Evolutionary conservation across 2,797 vertebrate species (phyloP), one percentile per base, ranked within the genome.

Genomic region (Paedocypris micromegethes): DNA sequence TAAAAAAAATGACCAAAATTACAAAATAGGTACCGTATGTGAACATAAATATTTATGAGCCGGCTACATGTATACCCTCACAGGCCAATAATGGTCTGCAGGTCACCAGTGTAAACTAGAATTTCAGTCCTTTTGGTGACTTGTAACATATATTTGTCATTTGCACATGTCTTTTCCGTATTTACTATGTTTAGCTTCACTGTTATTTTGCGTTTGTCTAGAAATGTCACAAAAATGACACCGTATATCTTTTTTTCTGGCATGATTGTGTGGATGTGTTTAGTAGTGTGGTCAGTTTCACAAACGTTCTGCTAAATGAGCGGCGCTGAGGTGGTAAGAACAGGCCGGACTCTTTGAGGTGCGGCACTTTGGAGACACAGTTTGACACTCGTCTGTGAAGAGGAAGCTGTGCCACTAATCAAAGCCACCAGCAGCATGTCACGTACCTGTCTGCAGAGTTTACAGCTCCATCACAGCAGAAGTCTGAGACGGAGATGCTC

Each of bases 341-440:
- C 64, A 72, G 9, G 37, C 61, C 51, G 54, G 41, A 9, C 55
- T 5, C 1, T 72, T 50, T 41, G 4, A 51, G 44, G 41, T 52
- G 9, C 58, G 7, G 58, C 5, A 4, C 41, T 54, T 76, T 57
- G 52, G 45, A 66, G 71, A 67, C 2, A 3, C 63, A 59, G 76
- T 78, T 81, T 81, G 62, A 74, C 80, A 79, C 43, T 9, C 5
- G 49, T 51, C 44, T 79, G 80, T 70, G 68, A 79, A 78, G 66
- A 68, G 80, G 78, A 78, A 76, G 72, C 64, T 38, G 9, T 47
- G 44, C 9, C 9, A 54, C 59, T 64, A 75, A 78, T 81, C 79
- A 80, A 81, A 81, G 79, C 72, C 41, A 65, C 41, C 4, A 4
- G 5, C 9, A 41, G 23, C 50, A n/a, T 74, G 68, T 69, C 75